Conservation (phyloP, 2,113 vertebrate species). For the Calcarius ornatus region DNA sequence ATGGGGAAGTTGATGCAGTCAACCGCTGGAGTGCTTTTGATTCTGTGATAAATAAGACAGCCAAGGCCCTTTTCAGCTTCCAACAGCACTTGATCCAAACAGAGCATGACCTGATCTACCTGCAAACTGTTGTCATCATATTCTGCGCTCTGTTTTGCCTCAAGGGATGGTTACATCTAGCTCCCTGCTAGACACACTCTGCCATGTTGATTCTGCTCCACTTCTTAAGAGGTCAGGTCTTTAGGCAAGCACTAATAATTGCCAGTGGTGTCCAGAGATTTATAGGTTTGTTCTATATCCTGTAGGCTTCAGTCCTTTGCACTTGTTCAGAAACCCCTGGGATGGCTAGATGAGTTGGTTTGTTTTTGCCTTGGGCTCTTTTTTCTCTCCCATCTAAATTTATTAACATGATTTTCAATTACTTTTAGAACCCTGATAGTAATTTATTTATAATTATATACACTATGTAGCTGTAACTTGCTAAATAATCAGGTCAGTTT, state of each 20-base stretch:
- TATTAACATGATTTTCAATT: conserved; percentile 56
- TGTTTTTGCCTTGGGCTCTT: neutral
- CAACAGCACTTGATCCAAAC: neutral
- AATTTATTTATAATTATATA: conserved; percentile 64
- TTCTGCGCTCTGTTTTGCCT: neutral
- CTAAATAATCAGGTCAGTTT: conserved; percentile 54
- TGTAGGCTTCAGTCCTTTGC: neutral
- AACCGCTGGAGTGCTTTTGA: neutral
- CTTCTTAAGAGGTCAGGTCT: conserved; percentile 24
- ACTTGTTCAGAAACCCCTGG: neutral
- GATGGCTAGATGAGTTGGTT: neutral
- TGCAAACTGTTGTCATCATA: neutral
- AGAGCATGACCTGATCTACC: conserved; percentile 20
- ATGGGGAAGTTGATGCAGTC: neutral
- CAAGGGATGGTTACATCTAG: neutral
- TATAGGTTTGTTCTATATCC: neutral
- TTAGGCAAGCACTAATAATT: conserved; percentile 19
- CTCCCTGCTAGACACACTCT: neutral
- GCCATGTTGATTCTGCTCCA: neutral
- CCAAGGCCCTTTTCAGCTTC: neutral
- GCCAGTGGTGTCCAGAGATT: conserved; percentile 1
- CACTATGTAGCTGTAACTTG: conserved; percentile 33
- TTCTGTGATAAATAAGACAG: neutral
- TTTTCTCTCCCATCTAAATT: conserved; percentile 21
- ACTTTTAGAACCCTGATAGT: conserved; percentile 37